These are phyloP conservation scores for Momotus momota DNA, from an alignment of 2,797 vertebrate genomes.

Conservation along the genomic window DNA sequence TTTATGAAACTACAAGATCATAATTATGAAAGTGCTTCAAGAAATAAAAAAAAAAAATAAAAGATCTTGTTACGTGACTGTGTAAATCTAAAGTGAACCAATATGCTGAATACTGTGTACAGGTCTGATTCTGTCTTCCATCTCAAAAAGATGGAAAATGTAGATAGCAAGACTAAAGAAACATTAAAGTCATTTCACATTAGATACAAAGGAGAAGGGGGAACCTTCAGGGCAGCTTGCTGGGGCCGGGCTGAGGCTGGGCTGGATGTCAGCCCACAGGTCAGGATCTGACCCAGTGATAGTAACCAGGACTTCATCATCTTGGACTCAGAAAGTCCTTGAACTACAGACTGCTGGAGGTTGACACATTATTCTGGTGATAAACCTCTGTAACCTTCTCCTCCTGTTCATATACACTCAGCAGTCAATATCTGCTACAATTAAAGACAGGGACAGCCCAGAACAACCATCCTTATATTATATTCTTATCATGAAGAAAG, in stretches of 20 bases:
- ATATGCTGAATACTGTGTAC: background rate
- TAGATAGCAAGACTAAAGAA: background rate
- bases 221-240: background rate
- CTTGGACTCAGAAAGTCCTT: background rate
- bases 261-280: background rate
- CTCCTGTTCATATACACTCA: background rate
- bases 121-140: background rate
- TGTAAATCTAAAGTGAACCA: background rate
- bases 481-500: background rate
- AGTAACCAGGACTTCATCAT: background rate
- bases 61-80: background rate
- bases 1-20: background rate
- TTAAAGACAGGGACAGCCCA: background rate
- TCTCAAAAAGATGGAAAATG: background rate
- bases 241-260: fast-evolving
- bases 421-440: background rate
- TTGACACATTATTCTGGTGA: background rate
- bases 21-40: background rate
- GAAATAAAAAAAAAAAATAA: background rate
- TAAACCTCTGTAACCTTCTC: background rate
- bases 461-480: background rate
- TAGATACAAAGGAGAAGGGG: background rate
- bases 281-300: background rate
- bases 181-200: background rate
- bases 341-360: background rate